A percentile compares a stretch with the other conserved stretches of the same genome.
Conservation (phyloP, 2,888 invertebrate species). For the Trichacis sp. region DNA sequence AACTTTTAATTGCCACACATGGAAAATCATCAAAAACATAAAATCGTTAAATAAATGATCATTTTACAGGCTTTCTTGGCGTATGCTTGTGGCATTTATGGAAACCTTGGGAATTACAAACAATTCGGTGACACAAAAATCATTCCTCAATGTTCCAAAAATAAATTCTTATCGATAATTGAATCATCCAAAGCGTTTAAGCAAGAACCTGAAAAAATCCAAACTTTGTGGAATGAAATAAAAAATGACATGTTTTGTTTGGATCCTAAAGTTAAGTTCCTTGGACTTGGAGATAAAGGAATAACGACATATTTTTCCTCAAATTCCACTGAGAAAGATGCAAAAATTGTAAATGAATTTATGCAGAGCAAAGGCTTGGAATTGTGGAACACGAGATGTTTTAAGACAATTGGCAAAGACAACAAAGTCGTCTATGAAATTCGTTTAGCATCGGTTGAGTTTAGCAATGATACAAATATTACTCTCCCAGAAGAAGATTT, state of each 20-base stretch:
- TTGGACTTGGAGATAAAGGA: conserved; percentile 84
- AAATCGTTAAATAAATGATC: too few species aligned
- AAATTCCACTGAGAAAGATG: conserved; percentile 86
- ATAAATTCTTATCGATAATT: conserved; percentile 80
- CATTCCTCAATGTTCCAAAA: conserved; percentile 83
- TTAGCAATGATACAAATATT: conserved; percentile 71
- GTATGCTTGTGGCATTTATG: conserved; percentile 86
- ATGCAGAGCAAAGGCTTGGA: conserved; percentile 84
- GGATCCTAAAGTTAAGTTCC: conserved; percentile 76
- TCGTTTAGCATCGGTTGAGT: conserved; percentile 79
- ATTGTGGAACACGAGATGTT: conserved; percentile 89
- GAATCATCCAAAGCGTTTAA: conserved; percentile 78
- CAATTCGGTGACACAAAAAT: conserved; percentile 96
- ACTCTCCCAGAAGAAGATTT: conserved; percentile 76
- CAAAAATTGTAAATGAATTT: conserved; percentile 82
- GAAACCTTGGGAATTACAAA: conserved; percentile 95
- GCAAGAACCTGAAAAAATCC: conserved; percentile 75
- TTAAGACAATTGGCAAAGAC: conserved; percentile 77
- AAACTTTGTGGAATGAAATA: conserved; percentile 75
- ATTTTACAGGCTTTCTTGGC: conserved; percentile 91
- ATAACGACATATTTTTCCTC: conserved; percentile 93
- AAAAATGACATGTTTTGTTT: conserved; percentile 78
- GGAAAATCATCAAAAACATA: too few species aligned
- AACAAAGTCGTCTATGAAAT: conserved; percentile 74
- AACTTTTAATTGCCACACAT: too few species aligned